phyloP scores from a whole-genome alignment of 2,797 vertebrate genomes.

The Pygocentrus nattereri region DNA sequence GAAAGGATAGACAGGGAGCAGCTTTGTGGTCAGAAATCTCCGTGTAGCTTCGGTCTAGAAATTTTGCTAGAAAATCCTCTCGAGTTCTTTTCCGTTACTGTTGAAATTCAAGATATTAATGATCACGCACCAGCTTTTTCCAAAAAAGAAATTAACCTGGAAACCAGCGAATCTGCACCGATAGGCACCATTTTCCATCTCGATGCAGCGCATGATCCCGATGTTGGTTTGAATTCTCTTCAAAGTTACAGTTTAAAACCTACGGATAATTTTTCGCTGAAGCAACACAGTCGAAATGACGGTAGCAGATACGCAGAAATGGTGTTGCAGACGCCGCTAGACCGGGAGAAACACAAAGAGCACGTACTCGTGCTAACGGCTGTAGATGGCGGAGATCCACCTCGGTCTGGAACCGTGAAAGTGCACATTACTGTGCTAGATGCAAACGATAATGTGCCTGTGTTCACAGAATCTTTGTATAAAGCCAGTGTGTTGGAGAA shows the following conservation, averaged over 20 bases:
- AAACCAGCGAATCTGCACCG: constrained; percentile 71
- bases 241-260: constrained; percentile 72
- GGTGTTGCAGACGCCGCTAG: constrained; percentile 72
- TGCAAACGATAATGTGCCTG: constrained; percentile 76
- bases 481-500: constrained; percentile 68
- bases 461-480: constrained; percentile 72
- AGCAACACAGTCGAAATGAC: constrained; percentile 64
- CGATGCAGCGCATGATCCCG: constrained; percentile 74
- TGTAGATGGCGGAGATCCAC: constrained; percentile 73
- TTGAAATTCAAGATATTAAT: constrained; percentile 77
- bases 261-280: constrained; percentile 72
- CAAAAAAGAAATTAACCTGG: constrained; percentile 67
- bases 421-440: constrained; percentile 75
- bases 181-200: constrained; percentile 71
- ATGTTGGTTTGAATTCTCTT: constrained; percentile 74
- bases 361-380: constrained; percentile 71
- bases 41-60: constrained; percentile 73
- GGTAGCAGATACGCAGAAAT: constrained; percentile 74
- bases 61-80: constrained; percentile 75
- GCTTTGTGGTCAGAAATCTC: constrained; percentile 75
- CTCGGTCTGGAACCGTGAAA: constrained; percentile 69
- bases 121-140: constrained; percentile 75
- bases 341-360: constrained; percentile 70
- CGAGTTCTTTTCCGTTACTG: constrained; percentile 70
- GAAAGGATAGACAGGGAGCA: constrained; percentile 80